Percentiles rank a stretch among this genome's conserved stretches.
Conservation (phyloP, 2,888 invertebrate species). For the Platycheirus rosarum region DNA sequence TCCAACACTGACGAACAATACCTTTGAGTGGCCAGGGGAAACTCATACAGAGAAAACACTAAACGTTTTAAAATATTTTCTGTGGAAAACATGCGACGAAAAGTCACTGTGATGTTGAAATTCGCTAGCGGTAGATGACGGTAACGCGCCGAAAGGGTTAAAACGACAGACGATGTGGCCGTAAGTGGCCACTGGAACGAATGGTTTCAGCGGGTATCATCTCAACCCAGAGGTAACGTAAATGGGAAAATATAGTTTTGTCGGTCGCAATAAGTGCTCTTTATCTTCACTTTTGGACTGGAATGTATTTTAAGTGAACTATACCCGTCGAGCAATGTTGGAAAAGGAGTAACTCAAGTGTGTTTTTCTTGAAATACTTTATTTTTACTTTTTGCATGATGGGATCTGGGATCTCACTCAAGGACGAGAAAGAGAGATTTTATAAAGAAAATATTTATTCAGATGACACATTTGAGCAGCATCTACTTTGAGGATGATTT, state of each 20-base stretch:
- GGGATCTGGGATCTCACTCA: no score
- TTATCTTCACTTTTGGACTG: conserved; percentile 1
- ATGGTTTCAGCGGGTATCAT: conserved; percentile 2
- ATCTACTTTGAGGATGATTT: no score
- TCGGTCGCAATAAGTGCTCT: conserved; percentile 25
- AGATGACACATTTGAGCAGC: no score
- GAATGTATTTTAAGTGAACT: conserved; percentile 22
- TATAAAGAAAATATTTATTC: no score
- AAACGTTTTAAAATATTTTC: conserved; percentile 35
- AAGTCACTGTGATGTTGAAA: conserved; percentile 10
- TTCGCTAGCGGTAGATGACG: background rate
- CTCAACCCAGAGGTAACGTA: conserved; percentile 17
- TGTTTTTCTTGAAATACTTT: background rate
- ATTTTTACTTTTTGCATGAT: background rate
- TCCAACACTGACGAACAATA: conserved; percentile 1
- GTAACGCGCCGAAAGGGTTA: background rate
- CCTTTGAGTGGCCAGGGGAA: conserved; percentile 1
- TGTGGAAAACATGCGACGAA: conserved; percentile 27
- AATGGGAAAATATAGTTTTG: conserved; percentile 39
- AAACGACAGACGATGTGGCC: background rate
- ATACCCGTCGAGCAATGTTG: conserved; percentile 25
- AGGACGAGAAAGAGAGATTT: no score
- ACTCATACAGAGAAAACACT: conserved; percentile 37
- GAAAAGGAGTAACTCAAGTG: background rate
- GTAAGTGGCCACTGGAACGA: conserved; percentile 44